These are phyloP conservation scores for Vicugna pacos DNA, from an alignment of 2,113 vertebrate genomes.

Conservation along the genomic window DNA sequence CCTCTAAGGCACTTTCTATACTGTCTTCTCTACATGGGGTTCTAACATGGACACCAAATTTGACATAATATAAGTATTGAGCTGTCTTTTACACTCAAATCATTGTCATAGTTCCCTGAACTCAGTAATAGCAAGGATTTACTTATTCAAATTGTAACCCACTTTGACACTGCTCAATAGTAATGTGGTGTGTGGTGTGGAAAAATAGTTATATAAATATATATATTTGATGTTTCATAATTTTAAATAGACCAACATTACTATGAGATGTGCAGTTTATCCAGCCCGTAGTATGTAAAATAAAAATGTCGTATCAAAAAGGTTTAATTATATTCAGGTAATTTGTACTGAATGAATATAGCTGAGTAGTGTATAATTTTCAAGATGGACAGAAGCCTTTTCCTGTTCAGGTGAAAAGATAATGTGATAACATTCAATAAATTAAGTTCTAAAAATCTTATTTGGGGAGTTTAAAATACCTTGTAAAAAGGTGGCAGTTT, in stretches of 20 bases:
- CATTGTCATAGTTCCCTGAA: background rate
- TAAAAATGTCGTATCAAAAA: background rate
- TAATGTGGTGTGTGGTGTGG: background rate
- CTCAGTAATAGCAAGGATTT: background rate
- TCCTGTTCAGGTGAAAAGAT: background rate
- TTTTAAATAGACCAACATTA: background rate
- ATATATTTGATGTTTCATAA: background rate
- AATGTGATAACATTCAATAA: background rate
- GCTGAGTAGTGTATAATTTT: background rate
- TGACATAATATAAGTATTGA: background rate
- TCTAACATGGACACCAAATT: background rate
- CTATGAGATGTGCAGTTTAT: background rate
- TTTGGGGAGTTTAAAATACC: background rate
- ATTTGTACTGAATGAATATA: background rate
- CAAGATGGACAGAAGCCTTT: background rate
- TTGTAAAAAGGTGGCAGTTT: background rate
- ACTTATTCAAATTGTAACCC: background rate
- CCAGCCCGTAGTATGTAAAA: background rate
- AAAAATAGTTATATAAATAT: background rate
- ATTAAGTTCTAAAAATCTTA: background rate
- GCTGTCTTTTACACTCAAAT: background rate
- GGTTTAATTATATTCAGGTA: background rate
- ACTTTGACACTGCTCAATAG: background rate
- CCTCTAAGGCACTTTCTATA: background rate
- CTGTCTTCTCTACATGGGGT: background rate